These are phyloP conservation scores for Listronotus bonariensis DNA, from an alignment of 1,140 invertebrate species.

Conservation along the genomic window DNA sequence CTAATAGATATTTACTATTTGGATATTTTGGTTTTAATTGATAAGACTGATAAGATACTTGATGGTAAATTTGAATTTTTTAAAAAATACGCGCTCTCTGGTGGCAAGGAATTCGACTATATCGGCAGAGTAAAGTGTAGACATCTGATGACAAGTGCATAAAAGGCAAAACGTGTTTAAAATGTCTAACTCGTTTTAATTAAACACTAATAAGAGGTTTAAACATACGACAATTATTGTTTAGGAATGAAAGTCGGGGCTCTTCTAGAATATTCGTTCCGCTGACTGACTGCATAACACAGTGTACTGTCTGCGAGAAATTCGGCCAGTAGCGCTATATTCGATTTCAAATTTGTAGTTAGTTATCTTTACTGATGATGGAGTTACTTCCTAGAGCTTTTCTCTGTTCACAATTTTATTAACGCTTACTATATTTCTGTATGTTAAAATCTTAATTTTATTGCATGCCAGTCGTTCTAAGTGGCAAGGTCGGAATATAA, in stretches of 20 bases:
- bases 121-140: slow-evolving; percentile 3
- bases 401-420: no score
- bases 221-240: neutral
- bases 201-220: neutral
- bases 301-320: neutral
- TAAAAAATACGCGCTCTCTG: slow-evolving; percentile 24
- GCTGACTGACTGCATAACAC: slow-evolving; percentile 1
- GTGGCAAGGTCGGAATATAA: no score
- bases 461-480: no score
- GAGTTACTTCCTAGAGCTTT: no score
- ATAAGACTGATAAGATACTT: no score
- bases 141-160: slow-evolving; percentile 12
- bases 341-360: neutral
- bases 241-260: slow-evolving; percentile 7
- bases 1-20: no score
- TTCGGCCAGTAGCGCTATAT: no score
- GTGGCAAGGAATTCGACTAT: slow-evolving; percentile 4
- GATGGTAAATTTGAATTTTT: slow-evolving; percentile 4
- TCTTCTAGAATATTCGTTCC: slow-evolving; percentile 21
- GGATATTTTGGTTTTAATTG: no score
- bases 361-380: neutral
- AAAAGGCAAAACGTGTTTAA: neutral
- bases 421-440: no score
- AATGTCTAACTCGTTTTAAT: neutral
- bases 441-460: no score